These are phyloP conservation scores for Drosophila prosaltans DNA, from an alignment of 1,140 invertebrate species.

Conservation along the genomic window DNA sequence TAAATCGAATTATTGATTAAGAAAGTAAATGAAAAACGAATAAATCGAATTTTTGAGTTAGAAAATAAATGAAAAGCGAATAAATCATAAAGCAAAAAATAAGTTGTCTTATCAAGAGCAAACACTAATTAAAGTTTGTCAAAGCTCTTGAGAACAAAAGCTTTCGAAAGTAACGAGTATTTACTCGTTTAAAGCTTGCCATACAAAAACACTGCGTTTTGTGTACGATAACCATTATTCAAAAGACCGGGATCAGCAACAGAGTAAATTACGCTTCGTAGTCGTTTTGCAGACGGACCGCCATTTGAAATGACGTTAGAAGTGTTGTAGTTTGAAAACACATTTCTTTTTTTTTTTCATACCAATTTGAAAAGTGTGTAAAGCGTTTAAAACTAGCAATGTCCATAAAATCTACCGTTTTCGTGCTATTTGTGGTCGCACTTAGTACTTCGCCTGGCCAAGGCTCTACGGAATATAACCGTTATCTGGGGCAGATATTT, in stretches of 20 bases:
- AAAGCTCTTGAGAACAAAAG: conserved; percentile 44
- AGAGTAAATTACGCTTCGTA: conserved; percentile 22
- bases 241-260: conserved; percentile 54
- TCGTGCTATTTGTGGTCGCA: conserved; percentile 31
- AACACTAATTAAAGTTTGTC: conserved; percentile 24
- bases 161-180: conserved; percentile 15
- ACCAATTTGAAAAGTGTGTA: conserved; percentile 28
- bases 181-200: conserved; percentile 34
- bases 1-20: conserved; percentile 65
- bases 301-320: conserved; percentile 32
- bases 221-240: conserved; percentile 46
- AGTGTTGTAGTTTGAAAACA: conserved; percentile 7
- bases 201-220: conserved; percentile 59
- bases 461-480: conserved; percentile 73
- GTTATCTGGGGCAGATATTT: conserved; percentile 84
- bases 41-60: conserved; percentile 28
- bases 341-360: conserved; percentile 9
- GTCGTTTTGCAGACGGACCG: conserved; percentile 29
- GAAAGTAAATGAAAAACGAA: conserved; percentile 54
- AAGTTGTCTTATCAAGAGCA: background rate
- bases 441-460: conserved; percentile 5
- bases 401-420: conserved; percentile 31
- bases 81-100: conserved; percentile 4
- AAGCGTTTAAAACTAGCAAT: conserved; percentile 33
- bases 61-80: too few species aligned